Evolutionary conservation across 2,797 vertebrate genomes (phyloP).

Genomic region (Chiloscyllium punctatum): DNA sequence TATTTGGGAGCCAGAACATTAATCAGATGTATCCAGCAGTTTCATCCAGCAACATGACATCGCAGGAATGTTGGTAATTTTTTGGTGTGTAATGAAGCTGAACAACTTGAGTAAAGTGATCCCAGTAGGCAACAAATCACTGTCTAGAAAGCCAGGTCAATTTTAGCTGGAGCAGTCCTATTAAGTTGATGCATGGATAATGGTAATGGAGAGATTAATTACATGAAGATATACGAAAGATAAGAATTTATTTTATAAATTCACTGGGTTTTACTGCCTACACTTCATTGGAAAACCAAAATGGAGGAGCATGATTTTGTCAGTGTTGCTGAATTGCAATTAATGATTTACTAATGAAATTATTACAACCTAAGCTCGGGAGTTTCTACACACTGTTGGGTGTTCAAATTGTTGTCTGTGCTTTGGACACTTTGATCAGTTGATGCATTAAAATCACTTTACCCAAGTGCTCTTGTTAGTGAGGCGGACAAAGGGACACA

Average conservation of each 20-base stretch:
- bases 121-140: not conserved
- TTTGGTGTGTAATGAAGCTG: not conserved
- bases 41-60: not conserved
- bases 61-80: not conserved
- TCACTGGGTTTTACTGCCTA: not conserved
- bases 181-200: not conserved
- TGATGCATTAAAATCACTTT: too few species aligned
- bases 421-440: too few species aligned
- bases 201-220: not conserved
- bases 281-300: not conserved
- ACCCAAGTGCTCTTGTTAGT: too few species aligned
- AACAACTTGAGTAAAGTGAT: not conserved
- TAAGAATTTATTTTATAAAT: not conserved
- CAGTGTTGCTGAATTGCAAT: not conserved
- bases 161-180: not conserved
- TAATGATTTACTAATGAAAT: not conserved
- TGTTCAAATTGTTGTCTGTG: not conserved
- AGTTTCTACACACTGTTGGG: not conserved
- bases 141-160: not conserved
- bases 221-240: not conserved
- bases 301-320: not conserved
- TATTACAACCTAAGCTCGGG: not conserved
- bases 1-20: not conserved
- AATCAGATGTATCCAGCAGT: not conserved
- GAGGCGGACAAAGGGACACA: too few species aligned